Evolutionary conservation across 2,888 invertebrate genomes (phyloP).

Genomic region (Epicampocera succincta): DNA sequence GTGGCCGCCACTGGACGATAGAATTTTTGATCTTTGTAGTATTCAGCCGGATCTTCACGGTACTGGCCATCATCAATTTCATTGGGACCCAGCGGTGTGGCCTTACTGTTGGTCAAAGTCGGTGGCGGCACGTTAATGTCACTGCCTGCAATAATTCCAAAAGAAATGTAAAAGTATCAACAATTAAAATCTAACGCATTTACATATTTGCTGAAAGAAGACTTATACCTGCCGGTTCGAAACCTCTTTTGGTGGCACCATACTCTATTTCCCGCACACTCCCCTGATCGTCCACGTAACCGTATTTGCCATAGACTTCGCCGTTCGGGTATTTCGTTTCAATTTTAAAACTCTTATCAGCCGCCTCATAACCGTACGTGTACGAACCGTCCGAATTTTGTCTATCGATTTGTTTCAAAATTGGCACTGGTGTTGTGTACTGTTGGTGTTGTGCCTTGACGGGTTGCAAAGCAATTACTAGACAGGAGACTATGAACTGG

Average conservation of each 20-base stretch:
- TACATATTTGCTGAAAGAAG: too few species aligned
- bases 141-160: constrained; percentile 80
- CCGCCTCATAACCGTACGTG: constrained; percentile 93
- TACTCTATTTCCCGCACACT: constrained; percentile 90
- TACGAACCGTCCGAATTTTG: constrained; percentile 95
- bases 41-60: constrained; percentile 90
- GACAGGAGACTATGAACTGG: constrained; percentile 66
- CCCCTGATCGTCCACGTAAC: constrained; percentile 92
- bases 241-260: constrained; percentile 90
- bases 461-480: constrained; percentile 70
- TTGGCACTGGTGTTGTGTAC: constrained; percentile 89
- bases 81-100: constrained; percentile 82
- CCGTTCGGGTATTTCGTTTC: constrained; percentile 93
- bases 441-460: constrained; percentile 81
- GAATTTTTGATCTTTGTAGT: constrained; percentile 86
- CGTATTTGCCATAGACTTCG: constrained; percentile 93
- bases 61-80: constrained; percentile 93
- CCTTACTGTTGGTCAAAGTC: constrained; percentile 84
- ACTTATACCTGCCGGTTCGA: constrained; percentile 88
- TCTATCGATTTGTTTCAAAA: constrained; percentile 91
- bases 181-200: too few species aligned
- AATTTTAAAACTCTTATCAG: constrained; percentile 93
- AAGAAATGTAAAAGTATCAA: too few species aligned
- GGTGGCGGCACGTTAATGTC: constrained; percentile 93
- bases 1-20: constrained; percentile 82